phyloP scores from a whole-genome alignment of 2,888 invertebrate species.

The Zygaena filipendulae region DNA sequence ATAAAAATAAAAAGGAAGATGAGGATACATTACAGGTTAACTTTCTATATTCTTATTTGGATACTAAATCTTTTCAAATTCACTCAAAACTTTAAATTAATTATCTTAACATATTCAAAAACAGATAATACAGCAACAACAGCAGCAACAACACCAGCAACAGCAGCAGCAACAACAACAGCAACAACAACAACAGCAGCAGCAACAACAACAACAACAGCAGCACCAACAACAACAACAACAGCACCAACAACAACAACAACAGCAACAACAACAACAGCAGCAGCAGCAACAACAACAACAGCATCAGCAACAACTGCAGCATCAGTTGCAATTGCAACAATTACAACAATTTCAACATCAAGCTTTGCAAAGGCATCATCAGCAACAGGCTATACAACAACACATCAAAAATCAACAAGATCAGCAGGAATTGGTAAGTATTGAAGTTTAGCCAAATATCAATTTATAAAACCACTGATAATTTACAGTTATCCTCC shows the following conservation, averaged over 20 bases:
- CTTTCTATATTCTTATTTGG: background rate
- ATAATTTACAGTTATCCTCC: too few relatives aligned
- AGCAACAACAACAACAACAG: conserved; percentile 31
- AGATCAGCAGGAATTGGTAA: conserved; percentile 56
- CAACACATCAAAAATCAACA: conserved; percentile 70
- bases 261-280: conserved; percentile 45
- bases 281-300: conserved; percentile 36
- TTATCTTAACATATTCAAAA: conserved; percentile 38
- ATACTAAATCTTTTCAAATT: background rate
- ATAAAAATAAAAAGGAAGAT: conserved; percentile 55
- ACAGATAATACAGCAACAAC: conserved; percentile 45
- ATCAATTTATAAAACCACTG: too few relatives aligned
- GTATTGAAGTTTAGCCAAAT: conserved; percentile 7
- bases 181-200: conserved; percentile 31
- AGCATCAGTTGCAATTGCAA: conserved; percentile 39
- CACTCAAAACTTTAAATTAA: conserved; percentile 1
- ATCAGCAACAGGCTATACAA: conserved; percentile 63
- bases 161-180: conserved; percentile 26
- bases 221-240: conserved; percentile 48
- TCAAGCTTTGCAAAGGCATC: conserved; percentile 48
- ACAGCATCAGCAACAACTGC: conserved; percentile 35
- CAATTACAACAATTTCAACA: conserved; percentile 37
- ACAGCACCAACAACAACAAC: conserved; percentile 44
- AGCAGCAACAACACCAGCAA: conserved; percentile 21
- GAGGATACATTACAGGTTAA: conserved; percentile 56